These are phyloP conservation scores for Monopterus albus DNA, from an alignment of 2,113 vertebrate genomes.

Conservation along the genomic window DNA sequence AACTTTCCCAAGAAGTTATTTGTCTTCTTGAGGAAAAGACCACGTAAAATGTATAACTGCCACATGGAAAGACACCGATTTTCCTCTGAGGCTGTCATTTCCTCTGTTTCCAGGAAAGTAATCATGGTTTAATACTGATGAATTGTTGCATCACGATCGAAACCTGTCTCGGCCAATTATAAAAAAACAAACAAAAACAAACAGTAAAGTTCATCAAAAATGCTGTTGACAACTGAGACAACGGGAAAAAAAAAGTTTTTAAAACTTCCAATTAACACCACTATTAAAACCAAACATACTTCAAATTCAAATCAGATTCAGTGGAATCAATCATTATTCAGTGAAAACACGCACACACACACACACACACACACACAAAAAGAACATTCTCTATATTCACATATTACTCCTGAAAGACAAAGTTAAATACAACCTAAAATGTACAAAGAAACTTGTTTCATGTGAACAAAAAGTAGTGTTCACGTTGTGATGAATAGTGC, in stretches of 20 bases:
- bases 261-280: slow-evolving; percentile 10
- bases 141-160: slow-evolving; percentile 52
- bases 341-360: slow-evolving; percentile 58
- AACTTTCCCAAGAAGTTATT: not conserved
- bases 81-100: not conserved
- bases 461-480: slow-evolving; percentile 43
- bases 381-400: slow-evolving; percentile 54
- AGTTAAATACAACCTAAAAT: slow-evolving; percentile 71
- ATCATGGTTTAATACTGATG: slow-evolving; percentile 48
- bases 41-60: too few relatives aligned
- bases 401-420: slow-evolving; percentile 36
- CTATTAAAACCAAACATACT: slow-evolving; percentile 53
- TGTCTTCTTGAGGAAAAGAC: too few relatives aligned
- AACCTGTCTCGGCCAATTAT: not conserved
- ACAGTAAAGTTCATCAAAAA: not conserved
- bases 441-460: slow-evolving; percentile 46
- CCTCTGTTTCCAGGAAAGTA: not conserved
- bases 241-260: slow-evolving; percentile 25
- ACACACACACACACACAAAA: too few relatives aligned
- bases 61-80: not conserved
- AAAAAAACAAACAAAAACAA: slow-evolving; percentile 6
- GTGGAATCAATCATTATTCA: slow-evolving; percentile 19
- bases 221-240: not conserved
- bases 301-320: slow-evolving; percentile 35
- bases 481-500: slow-evolving; percentile 59